Percentiles rank a stretch among this genome's conserved stretches.
Conservation (phyloP, 2,888 invertebrate genomes). For the Apamea crenata region DNA sequence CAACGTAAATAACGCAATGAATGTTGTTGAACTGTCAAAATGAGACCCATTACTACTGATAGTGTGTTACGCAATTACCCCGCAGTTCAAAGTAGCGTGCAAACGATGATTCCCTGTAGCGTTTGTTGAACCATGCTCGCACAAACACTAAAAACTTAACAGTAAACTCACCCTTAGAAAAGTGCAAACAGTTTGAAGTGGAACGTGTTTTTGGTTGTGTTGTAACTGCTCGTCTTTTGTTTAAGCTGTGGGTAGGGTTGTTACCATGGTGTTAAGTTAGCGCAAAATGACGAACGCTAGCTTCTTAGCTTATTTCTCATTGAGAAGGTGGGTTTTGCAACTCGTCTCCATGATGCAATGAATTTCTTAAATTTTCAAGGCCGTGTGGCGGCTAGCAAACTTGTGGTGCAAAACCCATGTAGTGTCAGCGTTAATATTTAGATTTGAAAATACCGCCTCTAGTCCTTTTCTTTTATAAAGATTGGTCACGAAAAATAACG, state of each 20-base stretch:
- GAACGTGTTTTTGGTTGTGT: neutral
- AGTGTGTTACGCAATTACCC: too few relatives aligned
- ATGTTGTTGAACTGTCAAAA: too few relatives aligned
- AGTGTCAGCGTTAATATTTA: conserved; percentile 10
- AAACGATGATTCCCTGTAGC: neutral
- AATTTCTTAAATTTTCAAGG: conserved; percentile 11
- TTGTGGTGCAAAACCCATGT: neutral
- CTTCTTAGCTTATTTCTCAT: neutral
- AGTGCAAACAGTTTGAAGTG: neutral
- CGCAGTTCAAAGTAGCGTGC: neutral
- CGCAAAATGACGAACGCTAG: neutral
- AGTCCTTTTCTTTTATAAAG: neutral
- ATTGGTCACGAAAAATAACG: neutral
- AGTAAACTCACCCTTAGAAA: neutral
- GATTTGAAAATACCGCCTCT: neutral
- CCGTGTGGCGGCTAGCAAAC: neutral
- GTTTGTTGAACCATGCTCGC: neutral
- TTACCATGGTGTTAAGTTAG: neutral
- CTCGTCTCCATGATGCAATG: neutral
- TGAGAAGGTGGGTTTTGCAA: conserved; percentile 1
- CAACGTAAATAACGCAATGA: too few relatives aligned
- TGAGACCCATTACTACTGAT: too few relatives aligned
- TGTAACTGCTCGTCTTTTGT: neutral
- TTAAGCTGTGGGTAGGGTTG: neutral
- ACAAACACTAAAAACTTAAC: neutral